A percentile compares a stretch with the other conserved stretches of the same genome.
Evolutionary conservation across 2,797 vertebrate species (phyloP).

Genomic region (Macropus fuliginosus): DNA sequence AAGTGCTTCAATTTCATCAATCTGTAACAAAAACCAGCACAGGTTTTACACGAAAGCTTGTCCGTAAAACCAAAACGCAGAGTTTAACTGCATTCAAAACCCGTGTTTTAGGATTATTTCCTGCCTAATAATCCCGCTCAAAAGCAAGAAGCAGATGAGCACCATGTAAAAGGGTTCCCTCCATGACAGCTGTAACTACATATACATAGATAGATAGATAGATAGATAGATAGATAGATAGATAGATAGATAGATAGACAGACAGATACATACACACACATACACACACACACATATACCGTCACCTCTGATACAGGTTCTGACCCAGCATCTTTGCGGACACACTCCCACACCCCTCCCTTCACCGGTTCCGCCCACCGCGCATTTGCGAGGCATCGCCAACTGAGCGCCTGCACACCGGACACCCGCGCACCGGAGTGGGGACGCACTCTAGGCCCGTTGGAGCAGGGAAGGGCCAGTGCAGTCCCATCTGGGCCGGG

Average conservation of each 20-base stretch:
- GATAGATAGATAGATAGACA: too few species aligned
- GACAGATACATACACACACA: too few species aligned
- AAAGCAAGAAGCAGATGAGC: not conserved
- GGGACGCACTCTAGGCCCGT: not conserved
- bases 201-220: too few species aligned
- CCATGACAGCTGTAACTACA: not conserved
- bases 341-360: not conserved
- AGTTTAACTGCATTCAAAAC: not conserved
- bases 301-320: too few species aligned
- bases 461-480: not conserved
- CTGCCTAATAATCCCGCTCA: not conserved
- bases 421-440: accelerated
- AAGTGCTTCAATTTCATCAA: conserved; percentile 96
- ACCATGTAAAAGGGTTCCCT: not conserved
- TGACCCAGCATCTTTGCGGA: not conserved
- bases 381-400: not conserved
- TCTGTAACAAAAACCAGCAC: conserved; percentile 82
- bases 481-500: not conserved
- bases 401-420: not conserved
- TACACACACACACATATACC: too few species aligned
- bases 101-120: not conserved
- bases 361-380: not conserved
- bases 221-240: too few species aligned
- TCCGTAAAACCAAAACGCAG: not conserved
- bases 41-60: not conserved